These are phyloP conservation scores for Chironomus tentans DNA, from an alignment of 2,888 invertebrate genomes.

Conservation along the genomic window DNA sequence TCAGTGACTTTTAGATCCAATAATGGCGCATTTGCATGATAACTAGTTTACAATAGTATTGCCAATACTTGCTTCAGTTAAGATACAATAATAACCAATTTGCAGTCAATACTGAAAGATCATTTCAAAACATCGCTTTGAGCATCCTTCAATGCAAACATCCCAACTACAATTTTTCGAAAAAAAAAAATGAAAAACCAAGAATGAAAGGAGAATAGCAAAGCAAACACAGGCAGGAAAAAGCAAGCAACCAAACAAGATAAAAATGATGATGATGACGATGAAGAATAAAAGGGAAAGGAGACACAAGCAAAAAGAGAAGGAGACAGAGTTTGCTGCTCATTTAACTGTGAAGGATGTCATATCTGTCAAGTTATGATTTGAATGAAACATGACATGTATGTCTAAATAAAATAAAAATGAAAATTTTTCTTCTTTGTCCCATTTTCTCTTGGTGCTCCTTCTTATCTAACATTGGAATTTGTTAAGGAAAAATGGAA, in stretches of 20 bases:
- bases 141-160: too few relatives aligned
- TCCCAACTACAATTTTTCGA: not conserved
- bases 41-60: too few relatives aligned
- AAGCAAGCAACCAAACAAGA: too few relatives aligned
- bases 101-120: too few relatives aligned
- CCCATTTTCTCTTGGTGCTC: not conserved
- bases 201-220: not conserved
- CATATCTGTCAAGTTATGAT: conserved; percentile 18
- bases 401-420: conserved; percentile 1
- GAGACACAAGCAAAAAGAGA: not conserved
- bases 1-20: too few relatives aligned
- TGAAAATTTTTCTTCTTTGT: not conserved
- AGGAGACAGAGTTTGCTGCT: not conserved
- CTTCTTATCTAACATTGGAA: not conserved
- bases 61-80: too few relatives aligned
- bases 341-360: conserved; percentile 10
- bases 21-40: too few relatives aligned
- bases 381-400: conserved; percentile 15
- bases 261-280: not conserved
- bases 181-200: not conserved
- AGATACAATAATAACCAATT: too few relatives aligned
- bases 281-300: not conserved
- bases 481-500: not conserved
- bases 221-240: not conserved
- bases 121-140: too few relatives aligned